Conservation (phyloP, 2,888 invertebrate species). For the Teleiodes luculella region DNA sequence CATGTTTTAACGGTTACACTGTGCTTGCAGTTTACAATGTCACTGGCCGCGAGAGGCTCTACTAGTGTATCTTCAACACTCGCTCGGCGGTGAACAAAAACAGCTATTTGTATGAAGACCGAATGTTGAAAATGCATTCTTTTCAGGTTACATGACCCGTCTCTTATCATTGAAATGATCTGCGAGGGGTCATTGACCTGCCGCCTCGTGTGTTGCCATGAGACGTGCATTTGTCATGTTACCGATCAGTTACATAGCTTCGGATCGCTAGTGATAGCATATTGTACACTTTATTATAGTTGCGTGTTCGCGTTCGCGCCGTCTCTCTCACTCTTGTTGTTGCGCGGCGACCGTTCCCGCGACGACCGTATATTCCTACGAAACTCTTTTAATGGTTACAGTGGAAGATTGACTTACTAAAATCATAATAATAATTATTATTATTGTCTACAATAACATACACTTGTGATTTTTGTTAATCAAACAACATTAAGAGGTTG, state of each 20-base stretch:
- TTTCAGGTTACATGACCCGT: neutral
- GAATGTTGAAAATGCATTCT: neutral
- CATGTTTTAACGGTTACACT: neutral
- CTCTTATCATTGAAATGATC: neutral
- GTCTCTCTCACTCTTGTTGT: constrained; percentile 12
- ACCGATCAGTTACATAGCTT: constrained; percentile 66
- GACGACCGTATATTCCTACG: constrained; percentile 7
- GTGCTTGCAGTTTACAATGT: constrained; percentile 9
- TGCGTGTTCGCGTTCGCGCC: constrained; percentile 6
- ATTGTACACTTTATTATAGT: constrained; percentile 42
- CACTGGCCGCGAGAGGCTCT: constrained; percentile 24
- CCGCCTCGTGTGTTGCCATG: constrained; percentile 33
- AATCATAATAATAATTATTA: too few species aligned
- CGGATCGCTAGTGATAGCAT: constrained; percentile 68
- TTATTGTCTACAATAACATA: too few species aligned
- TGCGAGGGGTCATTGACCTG: too few species aligned
- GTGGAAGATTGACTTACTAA: too few species aligned
- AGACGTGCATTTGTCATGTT: constrained; percentile 56
- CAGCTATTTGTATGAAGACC: neutral
- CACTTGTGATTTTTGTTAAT: too few species aligned
- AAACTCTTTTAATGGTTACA: too few species aligned
- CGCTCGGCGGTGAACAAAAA: neutral
- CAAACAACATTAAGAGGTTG: too few species aligned
- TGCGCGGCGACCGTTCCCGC: neutral
- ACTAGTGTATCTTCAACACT: neutral